Base-by-base conservation (phyloP, 2,888 invertebrate species). In the Helicoverpa assulta region DNA sequence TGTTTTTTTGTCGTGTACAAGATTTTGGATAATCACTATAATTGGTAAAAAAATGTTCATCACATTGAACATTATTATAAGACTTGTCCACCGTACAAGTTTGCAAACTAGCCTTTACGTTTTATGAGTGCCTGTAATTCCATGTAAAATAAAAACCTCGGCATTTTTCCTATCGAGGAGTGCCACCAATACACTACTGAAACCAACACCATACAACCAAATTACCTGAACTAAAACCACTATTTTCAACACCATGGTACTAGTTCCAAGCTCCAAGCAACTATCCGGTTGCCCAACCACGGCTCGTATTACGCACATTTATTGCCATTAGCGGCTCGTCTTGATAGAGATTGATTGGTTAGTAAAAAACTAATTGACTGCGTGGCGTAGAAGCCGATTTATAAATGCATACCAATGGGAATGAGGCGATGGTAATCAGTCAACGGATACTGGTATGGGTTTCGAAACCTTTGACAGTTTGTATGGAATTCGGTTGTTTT, bases 281-380 rank as follows among this genome's bases (percentile, higher is more conserved):
- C 60, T 51, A 43, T n/a, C 21, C 37, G 14, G 60, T 77, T 77
- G 53, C 76, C 47, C 69, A 82, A 77, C 77, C 50, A 54, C 59
- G 64, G 56, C 78, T 70, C 75, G 72, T 67, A 80, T 81, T 83
- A 85, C 76, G 63, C 55, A 78, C 67, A 73, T 78, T 84, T 85
- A 88, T 87, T 85, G 79, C 85, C 79, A 86, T 87, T 85, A 85
- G 85, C 82, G 85, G 85, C 84, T 76, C 84, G 85, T 84, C 77
- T 82, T 81, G 86, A 84, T 84, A 75, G 80, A 88, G 90, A 92
- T 92, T 90, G 92, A 92, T 92, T 88, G 89, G 84, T 81, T 69
- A 75, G 85, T 90, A 90, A 91, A 92, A 92, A 91, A 89, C 80
- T 89, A 89, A 91, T 90, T 90, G 87, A 85, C 76, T 83, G 76